Evolutionary conservation across 2,888 invertebrate species (phyloP), one percentile per base, ranked within the genome.

Genomic region (Yponomeuta sedellus): DNA sequence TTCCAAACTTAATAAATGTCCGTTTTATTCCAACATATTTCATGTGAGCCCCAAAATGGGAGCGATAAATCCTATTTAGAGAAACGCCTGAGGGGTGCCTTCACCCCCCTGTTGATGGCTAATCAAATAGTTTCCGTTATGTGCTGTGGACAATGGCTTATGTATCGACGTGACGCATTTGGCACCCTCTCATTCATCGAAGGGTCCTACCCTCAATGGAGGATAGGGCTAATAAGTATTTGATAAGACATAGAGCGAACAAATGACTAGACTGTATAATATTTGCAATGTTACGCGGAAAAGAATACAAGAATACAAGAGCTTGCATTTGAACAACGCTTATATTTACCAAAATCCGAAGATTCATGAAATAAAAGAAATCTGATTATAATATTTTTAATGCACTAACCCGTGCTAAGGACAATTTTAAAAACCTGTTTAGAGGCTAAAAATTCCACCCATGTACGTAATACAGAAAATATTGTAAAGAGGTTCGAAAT

Each of bases 51-150:
- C 75, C 76, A 74, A 71, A 77, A 77, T 34, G 34, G 6, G 34
- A 34, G 34, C 44, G 0, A 16, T 52, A 52, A 52, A 52, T 52
- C 44, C 44, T 16, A 52, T 52, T 52, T 6, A 52, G 44, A 52
- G 16, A 52, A 52, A 52, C 44, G 44, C 44, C 44, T 1, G 44
- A 76, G 77, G 81, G 82, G 78, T 70, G 68, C 66, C 61, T 64
- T 34, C 39, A 65, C 72, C 67, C 68, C 71, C 70, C 74, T 76
- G 73, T 73, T 75, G 71, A 71, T 75, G 73, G 75, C 80, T 88
- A 86, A 90, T 89, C 88, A 88, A 89, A 89, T 86, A 88, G 86
- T 84, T 80, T 79, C 82, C 78, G 83, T 81, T 80, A 81, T 79
- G 76, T 75, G 76, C 75, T 75, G 71, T 52, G 44, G 44, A 39